Evolutionary conservation across 2,888 invertebrate genomes (phyloP).

Genomic region (Zygothrica quintamaculata): DNA sequence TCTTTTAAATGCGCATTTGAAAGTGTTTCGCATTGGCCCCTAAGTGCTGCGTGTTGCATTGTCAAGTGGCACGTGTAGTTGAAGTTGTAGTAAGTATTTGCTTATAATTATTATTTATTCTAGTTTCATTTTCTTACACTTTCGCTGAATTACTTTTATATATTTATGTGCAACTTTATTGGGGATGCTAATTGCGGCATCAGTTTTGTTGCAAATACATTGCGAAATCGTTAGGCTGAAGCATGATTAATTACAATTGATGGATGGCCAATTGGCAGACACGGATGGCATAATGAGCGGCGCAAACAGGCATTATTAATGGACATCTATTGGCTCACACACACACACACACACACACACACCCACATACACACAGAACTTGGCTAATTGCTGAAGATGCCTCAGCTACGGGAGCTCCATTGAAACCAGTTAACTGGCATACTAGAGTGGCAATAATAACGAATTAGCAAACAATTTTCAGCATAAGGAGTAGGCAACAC

Average conservation of each 20-base stretch:
- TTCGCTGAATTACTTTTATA: too few relatives aligned
- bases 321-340: constrained; percentile 43
- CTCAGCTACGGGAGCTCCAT: constrained; percentile 34
- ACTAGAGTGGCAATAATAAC: constrained; percentile 74
- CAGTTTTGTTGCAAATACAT: constrained; percentile 57
- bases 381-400: constrained; percentile 62
- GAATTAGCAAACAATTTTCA: constrained; percentile 77
- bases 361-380: constrained; percentile 20
- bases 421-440: constrained; percentile 36
- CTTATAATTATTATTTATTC: background rate
- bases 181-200: constrained; percentile 48
- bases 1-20: constrained; percentile 30
- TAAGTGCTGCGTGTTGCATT: too few relatives aligned
- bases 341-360: constrained; percentile 28
- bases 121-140: background rate
- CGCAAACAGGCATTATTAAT: constrained; percentile 68
- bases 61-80: too few relatives aligned
- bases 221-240: constrained; percentile 64
- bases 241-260: constrained; percentile 81
- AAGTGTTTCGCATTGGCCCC: too few relatives aligned
- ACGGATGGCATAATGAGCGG: constrained; percentile 58
- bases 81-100: too few relatives aligned
- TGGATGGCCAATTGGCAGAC: constrained; percentile 75
- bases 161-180: constrained; percentile 39
- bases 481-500: constrained; percentile 22